Conservation (phyloP, 1,140 invertebrate species). For the Zaprionus taronus region DNA sequence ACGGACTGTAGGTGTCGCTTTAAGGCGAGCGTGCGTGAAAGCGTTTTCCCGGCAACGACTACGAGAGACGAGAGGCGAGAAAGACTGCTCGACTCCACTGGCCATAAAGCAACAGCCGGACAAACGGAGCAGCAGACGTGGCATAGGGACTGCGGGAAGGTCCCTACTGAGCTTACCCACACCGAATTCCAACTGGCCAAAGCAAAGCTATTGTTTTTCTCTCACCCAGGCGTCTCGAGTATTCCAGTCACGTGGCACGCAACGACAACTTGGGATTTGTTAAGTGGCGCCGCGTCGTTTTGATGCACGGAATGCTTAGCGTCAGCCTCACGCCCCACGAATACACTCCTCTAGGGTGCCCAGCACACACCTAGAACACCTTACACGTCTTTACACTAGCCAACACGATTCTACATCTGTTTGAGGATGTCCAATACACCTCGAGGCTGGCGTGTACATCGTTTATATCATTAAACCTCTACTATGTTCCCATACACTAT, state of each 20-base stretch:
- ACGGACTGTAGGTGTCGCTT: conserved; percentile 20
- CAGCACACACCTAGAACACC: background rate
- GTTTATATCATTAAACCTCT: no score
- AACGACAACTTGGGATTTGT: conserved; percentile 83
- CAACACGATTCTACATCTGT: background rate
- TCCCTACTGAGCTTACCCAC: background rate
- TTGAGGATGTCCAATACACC: background rate
- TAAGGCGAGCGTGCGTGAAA: conserved; percentile 76
- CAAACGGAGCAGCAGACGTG: conserved; percentile 1
- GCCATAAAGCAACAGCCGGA: conserved; percentile 27
- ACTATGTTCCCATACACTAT: no score
- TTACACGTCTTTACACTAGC: background rate
- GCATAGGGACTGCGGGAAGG: conserved; percentile 27
- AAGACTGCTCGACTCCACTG: conserved; percentile 3
- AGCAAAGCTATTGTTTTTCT: conserved; percentile 80
- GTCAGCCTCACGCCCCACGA: background rate
- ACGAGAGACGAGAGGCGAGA: background rate
- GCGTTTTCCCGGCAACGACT: conserved; percentile 67
- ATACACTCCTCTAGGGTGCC: background rate
- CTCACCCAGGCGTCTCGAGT: conserved; percentile 28
- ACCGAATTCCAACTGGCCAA: conserved; percentile 67
- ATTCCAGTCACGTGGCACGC: conserved; percentile 80
- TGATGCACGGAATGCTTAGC: conserved; percentile 70
- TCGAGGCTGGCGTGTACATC: no score
- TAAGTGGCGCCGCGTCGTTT: conserved; percentile 74